Percentiles rank a stretch among this genome's conserved stretches.
These are phyloP conservation scores for Gari tellinella DNA, from an alignment of 2,888 invertebrate species.

Conservation along the genomic window DNA sequence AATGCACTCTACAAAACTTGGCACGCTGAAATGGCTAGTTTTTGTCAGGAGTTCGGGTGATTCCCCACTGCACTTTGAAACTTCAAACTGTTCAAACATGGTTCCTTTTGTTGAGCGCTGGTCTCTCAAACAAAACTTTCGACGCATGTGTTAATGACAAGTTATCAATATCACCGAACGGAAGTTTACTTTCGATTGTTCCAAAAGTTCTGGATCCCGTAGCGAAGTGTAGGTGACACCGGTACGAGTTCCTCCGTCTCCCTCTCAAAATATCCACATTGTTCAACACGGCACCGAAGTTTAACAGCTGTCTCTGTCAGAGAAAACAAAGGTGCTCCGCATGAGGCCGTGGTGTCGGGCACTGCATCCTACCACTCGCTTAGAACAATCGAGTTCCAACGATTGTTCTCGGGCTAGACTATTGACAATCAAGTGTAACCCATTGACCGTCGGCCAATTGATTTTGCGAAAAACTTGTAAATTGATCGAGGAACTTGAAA, in stretches of 20 bases:
- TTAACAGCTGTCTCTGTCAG: slow-evolving; percentile 57
- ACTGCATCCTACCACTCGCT: slow-evolving; percentile 44
- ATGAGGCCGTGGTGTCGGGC: slow-evolving; percentile 39
- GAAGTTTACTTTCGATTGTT: slow-evolving; percentile 36
- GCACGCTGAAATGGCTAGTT: no score
- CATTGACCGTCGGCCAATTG: slow-evolving; percentile 54
- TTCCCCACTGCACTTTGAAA: background rate
- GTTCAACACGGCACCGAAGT: slow-evolving; percentile 44
- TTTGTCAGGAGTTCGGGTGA: no score
- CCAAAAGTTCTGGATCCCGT: slow-evolving; percentile 22
- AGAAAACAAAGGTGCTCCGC: slow-evolving; percentile 52
- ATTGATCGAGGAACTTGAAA: slow-evolving; percentile 48
- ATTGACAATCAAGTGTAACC: slow-evolving; percentile 53
- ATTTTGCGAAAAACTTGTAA: slow-evolving; percentile 48
- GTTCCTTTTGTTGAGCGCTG: no score
- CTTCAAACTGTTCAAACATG: background rate
- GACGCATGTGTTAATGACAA: slow-evolving; percentile 1
- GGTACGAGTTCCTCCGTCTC: no score
- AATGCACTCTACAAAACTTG: no score
- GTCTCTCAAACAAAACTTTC: background rate
- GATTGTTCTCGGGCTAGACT: slow-evolving; percentile 44
- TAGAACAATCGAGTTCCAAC: slow-evolving; percentile 44
- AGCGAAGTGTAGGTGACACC: slow-evolving; percentile 13
- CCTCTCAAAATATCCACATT: slow-evolving; percentile 32
- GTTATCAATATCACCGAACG: slow-evolving; percentile 28